Evolutionary conservation across 2,888 invertebrate species (phyloP), one percentile per base, ranked within the genome.

Genomic region (Sinohyriopsis cumingii): DNA sequence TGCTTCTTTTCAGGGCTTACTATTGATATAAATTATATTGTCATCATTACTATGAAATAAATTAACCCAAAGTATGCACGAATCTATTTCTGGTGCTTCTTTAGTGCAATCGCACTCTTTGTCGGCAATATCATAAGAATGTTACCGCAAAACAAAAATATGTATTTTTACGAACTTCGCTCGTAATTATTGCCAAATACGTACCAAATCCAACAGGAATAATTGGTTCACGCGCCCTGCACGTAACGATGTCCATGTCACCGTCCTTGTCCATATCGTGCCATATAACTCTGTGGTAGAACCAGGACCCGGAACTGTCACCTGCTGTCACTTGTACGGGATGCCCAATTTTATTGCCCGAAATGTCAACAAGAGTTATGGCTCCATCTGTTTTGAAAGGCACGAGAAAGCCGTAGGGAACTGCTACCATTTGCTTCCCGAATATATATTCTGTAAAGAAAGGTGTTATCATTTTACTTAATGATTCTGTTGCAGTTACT

Each of bases 251-350:
- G 69, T 84, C 84, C 25, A 72, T 64, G 33, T 77, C 79, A 3
- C 83, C 83, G 63, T 84, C 84, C 1, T 81, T 82, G 63, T 84
- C 80, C 80, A 81, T 81, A 63, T 84, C 84, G 24, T 74, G 75
- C 82, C 84, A 84, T 24, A 78, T 15, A 15, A 81, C 84, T 5
- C 82, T 55, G 65, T 83, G 82, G 62, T 82, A 84, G 66, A 84
- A 83, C 82, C 82, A 83, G 18, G 78, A 69, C 9, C 78, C 76
- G 19, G 72, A 63, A 6, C 72, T 69, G 56, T 72, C 73, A 9
- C 67, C 71, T 1, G 76, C 77, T 24, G 79, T 54, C 25, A 63
- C 73, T 67, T 72, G 79, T 15, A 78, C 76, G 28, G 79, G 78
- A 7, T 71, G 65, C 24, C 62, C 64, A 5, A 72, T 70, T 18